These are phyloP conservation scores for Metalampra italica DNA, from an alignment of 2,888 invertebrate genomes.

Conservation along the genomic window DNA sequence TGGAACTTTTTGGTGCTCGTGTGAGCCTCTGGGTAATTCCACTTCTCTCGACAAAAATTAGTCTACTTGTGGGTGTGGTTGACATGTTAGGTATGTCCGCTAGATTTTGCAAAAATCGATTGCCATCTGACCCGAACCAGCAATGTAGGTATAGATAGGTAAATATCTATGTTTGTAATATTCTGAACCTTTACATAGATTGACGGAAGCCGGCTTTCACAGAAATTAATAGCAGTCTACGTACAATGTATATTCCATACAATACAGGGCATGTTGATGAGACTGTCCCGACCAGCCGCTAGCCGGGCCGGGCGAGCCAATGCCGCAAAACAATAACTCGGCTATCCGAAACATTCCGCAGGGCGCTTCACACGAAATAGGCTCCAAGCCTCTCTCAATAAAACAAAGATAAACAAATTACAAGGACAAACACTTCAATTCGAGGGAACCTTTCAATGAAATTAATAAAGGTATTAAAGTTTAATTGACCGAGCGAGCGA, in stretches of 20 bases:
- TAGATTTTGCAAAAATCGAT: too few species aligned
- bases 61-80: too few species aligned
- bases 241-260: background rate
- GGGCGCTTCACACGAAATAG: background rate
- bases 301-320: background rate
- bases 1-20: background rate
- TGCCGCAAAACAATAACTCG: background rate
- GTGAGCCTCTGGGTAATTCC: too few species aligned
- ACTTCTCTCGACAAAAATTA: too few species aligned
- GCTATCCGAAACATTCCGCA: background rate
- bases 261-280: background rate
- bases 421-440: conserved; percentile 8
- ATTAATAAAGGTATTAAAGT: conserved; percentile 19
- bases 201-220: too few species aligned
- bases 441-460: conserved; percentile 11
- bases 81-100: too few species aligned
- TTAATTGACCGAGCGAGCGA: too few species aligned
- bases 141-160: too few species aligned
- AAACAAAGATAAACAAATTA: background rate
- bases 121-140: too few species aligned
- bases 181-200: too few species aligned
- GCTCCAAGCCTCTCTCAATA: background rate
- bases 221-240: too few species aligned
- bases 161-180: too few species aligned
- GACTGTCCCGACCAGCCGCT: background rate